These are phyloP conservation scores for Orientallactaga bullata DNA, from an alignment of 2,113 vertebrate species.

Conservation along the genomic window DNA sequence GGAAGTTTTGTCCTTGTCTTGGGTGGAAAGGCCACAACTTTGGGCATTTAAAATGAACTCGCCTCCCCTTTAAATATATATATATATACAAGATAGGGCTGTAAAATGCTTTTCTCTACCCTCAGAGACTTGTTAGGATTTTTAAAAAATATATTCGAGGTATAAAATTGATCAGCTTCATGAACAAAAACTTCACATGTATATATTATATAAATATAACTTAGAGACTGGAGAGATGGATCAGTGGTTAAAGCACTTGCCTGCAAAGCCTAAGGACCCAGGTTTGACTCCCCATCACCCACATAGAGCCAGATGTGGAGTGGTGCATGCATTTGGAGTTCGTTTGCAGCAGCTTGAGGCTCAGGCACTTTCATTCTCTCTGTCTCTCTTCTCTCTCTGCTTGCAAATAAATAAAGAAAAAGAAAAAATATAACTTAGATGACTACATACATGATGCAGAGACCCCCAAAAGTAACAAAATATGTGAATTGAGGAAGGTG, in stretches of 20 bases:
- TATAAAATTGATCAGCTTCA: neutral
- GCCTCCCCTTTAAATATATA: neutral
- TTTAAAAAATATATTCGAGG: neutral
- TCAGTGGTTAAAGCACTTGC: no score
- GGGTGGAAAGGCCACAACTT: slow-evolving; percentile 82
- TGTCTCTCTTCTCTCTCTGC: no score
- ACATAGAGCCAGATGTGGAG: no score
- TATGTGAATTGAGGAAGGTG: neutral
- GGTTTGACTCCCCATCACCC: no score
- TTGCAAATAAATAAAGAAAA: no score
- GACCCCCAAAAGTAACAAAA: neutral
- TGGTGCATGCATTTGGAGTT: no score
- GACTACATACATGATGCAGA: neutral
- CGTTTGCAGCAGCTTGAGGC: no score
- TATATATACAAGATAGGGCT: neutral
- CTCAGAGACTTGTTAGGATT: neutral
- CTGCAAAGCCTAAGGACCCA: no score
- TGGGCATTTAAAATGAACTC: slow-evolving; percentile 34
- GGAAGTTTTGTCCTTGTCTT: slow-evolving; percentile 80
- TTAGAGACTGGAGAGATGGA: no score
- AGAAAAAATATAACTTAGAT: neutral
- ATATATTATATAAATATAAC: neutral
- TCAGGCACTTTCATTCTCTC: no score
- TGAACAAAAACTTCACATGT: neutral
- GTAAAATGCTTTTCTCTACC: neutral